Evolutionary conservation across 2,113 vertebrate species (phyloP).

Genomic region (Cololabis saira): DNA sequence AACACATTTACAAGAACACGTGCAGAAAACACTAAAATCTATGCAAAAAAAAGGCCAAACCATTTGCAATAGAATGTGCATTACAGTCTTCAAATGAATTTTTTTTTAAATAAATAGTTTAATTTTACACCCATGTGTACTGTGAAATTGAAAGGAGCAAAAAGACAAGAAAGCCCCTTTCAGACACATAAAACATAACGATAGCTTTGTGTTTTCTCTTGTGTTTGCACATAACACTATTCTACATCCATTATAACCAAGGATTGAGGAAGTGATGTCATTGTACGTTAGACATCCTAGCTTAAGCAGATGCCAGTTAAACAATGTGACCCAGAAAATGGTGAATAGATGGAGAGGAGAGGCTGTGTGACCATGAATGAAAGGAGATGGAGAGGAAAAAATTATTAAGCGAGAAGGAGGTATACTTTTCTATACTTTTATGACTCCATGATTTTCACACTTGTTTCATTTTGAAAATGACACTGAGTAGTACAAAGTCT

Average conservation of each 20-base stretch:
- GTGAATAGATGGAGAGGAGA: too few species aligned
- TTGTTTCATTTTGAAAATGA: neutral
- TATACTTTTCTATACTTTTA: neutral
- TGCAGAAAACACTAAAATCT: constrained; percentile 23
- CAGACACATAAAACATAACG: neutral
- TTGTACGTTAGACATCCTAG: too few species aligned
- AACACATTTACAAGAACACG: constrained; percentile 11
- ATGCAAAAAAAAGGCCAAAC: constrained; percentile 59
- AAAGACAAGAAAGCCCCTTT: neutral
- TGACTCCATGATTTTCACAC: neutral
- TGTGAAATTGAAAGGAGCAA: constrained; percentile 53
- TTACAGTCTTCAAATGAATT: constrained; percentile 36
- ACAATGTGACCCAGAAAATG: too few species aligned
- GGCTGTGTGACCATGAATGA: too few species aligned
- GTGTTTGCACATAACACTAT: too few species aligned
- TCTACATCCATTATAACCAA: too few species aligned
- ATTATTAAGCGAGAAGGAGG: too few species aligned
- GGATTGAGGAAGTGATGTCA: too few species aligned
- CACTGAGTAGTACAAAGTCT: neutral
- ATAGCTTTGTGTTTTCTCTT: too few species aligned
- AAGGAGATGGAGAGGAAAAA: too few species aligned
- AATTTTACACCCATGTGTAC: constrained; percentile 57
- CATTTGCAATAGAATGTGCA: constrained; percentile 48
- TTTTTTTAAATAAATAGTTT: constrained; percentile 40
- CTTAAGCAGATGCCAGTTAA: too few species aligned